Base-by-base conservation (phyloP, 2,797 vertebrate species). In the Morus bassanus region DNA sequence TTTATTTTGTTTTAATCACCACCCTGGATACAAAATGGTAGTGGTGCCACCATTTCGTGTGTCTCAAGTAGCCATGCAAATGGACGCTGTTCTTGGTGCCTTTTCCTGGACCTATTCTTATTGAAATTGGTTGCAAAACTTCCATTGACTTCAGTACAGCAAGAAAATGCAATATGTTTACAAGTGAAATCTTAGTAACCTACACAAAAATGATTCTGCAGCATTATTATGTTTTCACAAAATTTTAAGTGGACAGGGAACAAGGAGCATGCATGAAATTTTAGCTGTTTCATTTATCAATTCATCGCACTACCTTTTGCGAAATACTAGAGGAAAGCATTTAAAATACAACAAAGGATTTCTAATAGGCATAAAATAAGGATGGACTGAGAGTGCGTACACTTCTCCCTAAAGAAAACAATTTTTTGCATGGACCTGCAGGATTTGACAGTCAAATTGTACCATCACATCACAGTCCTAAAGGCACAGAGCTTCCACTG, bases 401-500 rank as follows among this genome's bases (percentile, higher is more conserved):
- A 17, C 23, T 81, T 92, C 30, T 84, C 27, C 10, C 13, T 8
- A 76, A 77, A 80, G 3, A n/a, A 91, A 63, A 14, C 15, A 7
- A 7, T 72, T 54, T 70, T 95, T 79, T 79, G 33, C 64, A 86
- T 3, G 25, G 61, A 85, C 51, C 21, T 46, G 31, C n/a, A 57
- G 50, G 50, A 95, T 91, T 88, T 88, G 61, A 72, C 61, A 59
- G 77, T 69, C 73, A 88, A 88, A 93, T 54, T 81, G 73, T 33
- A 84, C 69, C 43, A 77, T 65, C 73, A 41, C 54, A 73, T 59
- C 77, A 73, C 31, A 76, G 80, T 46, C 80, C 77, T 79, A 59
- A 81, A 87, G 39, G 35, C 46, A 81, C 33, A 84, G 18, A 85
- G 24, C 43, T 77, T 54, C 43, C 51, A 63, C 51, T 76, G 39